A percentile compares a stretch with the other conserved stretches of the same genome.
phyloP scores from a whole-genome alignment of 2,888 invertebrate genomes.

The Machimus atricapillus region DNA sequence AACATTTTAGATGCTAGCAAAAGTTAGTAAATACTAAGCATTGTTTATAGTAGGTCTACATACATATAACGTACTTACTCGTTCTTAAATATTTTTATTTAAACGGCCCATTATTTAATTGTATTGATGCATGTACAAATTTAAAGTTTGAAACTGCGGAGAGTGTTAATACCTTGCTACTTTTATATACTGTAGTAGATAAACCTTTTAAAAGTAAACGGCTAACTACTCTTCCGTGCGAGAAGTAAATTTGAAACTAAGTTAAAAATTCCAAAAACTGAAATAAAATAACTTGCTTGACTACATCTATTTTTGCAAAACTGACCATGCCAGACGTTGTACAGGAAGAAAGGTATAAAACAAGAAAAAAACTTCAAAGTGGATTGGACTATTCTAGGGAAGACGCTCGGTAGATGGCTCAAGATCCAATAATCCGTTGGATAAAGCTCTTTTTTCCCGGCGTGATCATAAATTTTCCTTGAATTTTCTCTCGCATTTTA shows the following conservation, averaged over 20 bases:
- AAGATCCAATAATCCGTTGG: not conserved
- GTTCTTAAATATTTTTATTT: too few relatives aligned
- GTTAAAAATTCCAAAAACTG: not conserved
- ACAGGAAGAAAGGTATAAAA: not conserved
- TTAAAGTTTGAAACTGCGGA: too few relatives aligned
- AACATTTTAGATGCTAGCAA: too few relatives aligned
- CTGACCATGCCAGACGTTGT: not conserved
- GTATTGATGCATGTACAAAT: too few relatives aligned
- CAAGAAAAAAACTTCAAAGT: not conserved
- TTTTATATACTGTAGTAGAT: not conserved
- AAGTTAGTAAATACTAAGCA: too few relatives aligned
- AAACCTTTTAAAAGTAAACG: not conserved
- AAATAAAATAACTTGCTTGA: not conserved
- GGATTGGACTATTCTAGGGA: not conserved
- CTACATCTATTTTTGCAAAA: not conserved
- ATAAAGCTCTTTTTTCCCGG: not conserved
- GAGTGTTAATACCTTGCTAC: not conserved
- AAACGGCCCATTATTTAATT: too few relatives aligned
- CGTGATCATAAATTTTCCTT: not conserved
- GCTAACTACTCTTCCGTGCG: not conserved
- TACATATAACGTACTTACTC: too few relatives aligned
- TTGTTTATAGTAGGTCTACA: too few relatives aligned
- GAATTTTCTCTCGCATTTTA: slow-evolving; percentile 1
- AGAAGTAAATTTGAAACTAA: not conserved
- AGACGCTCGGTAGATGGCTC: not conserved